Percentiles rank a stretch among this genome's conserved stretches.
phyloP scores from a whole-genome alignment of 1,140 invertebrate genomes.

The Cyphomyrmex costatus region DNA sequence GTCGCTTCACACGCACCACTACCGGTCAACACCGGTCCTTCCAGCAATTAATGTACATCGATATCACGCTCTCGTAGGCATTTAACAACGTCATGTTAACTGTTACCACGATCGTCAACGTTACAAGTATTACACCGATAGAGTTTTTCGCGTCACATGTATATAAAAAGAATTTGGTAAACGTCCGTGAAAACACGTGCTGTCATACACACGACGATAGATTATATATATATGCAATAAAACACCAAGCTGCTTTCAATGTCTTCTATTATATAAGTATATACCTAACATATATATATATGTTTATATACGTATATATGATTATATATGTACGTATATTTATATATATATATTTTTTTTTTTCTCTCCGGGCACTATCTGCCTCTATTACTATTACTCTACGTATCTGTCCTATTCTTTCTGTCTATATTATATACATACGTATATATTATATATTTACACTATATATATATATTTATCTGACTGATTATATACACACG shows the following conservation, averaged over 20 bases:
- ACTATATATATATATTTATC: constrained; percentile 76
- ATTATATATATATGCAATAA: constrained; percentile 78
- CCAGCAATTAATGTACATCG: constrained; percentile 8
- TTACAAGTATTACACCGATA: constrained; percentile 37
- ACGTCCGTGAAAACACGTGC: constrained; percentile 70
- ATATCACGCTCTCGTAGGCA: constrained; percentile 33
- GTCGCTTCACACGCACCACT: constrained; percentile 33
- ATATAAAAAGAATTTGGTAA: constrained; percentile 44
- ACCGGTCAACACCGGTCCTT: constrained; percentile 12
- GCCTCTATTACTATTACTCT: constrained; percentile 83
- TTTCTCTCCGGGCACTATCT: constrained; percentile 83
- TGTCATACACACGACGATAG: constrained; percentile 78
- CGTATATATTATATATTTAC: constrained; percentile 77
- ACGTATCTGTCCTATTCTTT: constrained; percentile 81
- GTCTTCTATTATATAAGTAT: constrained; percentile 84
- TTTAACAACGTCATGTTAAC: constrained; percentile 40
- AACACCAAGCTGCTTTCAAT: constrained; percentile 86
- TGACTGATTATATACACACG: constrained; percentile 74
- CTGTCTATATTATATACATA: constrained; percentile 79
- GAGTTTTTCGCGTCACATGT: constrained; percentile 29
- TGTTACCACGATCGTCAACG: constrained; percentile 36
- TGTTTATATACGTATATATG: constrained; percentile 65
- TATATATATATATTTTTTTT: constrained; percentile 77
- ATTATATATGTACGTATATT: constrained; percentile 68
- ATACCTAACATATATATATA: constrained; percentile 75